These are phyloP conservation scores for Uropetala carovei DNA, from an alignment of 2,888 invertebrate species.

Conservation along the genomic window DNA sequence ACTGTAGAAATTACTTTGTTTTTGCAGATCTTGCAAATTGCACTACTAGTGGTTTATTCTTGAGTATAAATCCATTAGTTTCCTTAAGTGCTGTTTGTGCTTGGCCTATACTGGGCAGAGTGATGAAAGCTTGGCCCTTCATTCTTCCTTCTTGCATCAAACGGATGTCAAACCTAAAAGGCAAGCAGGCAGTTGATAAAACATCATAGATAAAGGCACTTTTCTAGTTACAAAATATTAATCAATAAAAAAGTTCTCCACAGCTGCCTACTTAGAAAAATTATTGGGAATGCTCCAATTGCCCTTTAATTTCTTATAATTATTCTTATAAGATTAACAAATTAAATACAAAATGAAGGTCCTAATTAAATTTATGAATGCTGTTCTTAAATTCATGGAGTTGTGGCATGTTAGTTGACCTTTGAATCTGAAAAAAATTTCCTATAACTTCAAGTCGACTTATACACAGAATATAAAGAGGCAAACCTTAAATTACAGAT, in stretches of 20 bases:
- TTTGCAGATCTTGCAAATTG: slow-evolving; percentile 83
- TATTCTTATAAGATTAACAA: too few species aligned
- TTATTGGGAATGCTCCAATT: background rate
- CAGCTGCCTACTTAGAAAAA: background rate
- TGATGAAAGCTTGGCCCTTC: slow-evolving; percentile 97
- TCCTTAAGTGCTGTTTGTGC: slow-evolving; percentile 87
- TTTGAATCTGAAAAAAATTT: too few species aligned
- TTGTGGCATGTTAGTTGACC: too few species aligned
- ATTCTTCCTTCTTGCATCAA: slow-evolving; percentile 96
- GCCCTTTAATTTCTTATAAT: too few species aligned
- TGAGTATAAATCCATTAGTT: slow-evolving; percentile 91
- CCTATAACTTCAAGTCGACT: too few species aligned
- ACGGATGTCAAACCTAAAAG: slow-evolving; percentile 81
- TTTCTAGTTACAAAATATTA: too few species aligned
- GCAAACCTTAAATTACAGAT: too few species aligned
- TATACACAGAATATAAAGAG: too few species aligned
- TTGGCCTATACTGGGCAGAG: slow-evolving; percentile 82
- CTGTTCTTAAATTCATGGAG: too few species aligned
- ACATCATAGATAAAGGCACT: background rate
- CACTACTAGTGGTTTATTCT: slow-evolving; percentile 94
- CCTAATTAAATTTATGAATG: too few species aligned
- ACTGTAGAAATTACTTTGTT: slow-evolving; percentile 66
- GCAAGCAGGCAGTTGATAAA: slow-evolving; percentile 74
- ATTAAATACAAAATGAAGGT: too few species aligned
- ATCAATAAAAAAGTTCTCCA: background rate